Base-by-base conservation (phyloP, 2,888 invertebrate species). In the Cactoblastis cactorum region DNA sequence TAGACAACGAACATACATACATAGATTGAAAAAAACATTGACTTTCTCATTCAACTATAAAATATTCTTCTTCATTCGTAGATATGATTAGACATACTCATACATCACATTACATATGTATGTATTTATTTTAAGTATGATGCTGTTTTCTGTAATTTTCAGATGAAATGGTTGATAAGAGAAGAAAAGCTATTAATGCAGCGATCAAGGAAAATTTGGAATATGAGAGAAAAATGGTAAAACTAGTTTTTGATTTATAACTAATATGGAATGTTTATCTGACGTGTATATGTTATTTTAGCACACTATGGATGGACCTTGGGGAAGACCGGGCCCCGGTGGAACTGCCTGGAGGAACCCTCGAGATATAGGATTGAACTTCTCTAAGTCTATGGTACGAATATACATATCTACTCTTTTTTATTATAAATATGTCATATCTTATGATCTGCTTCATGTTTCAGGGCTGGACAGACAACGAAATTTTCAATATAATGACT, bases 281-380 rank as follows among this genome's bases (percentile, higher is more conserved):
- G 32, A 32, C 11, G n/a, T 43, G 39, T 62, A 51, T 28, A 3
- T 34, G 49, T 48, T 56, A 19, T 82, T 82, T 62, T 70, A 90
- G 86, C 78, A 86, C 59, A 72, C 76, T 1, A 74, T 84, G 72
- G 82, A 79, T 28, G 84, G 84, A 45, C 93, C 93, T 19, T 94
- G 94, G 93, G 93, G 94, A 52, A 92, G 87, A 65, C 92, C 91
- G 15, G 94, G 94, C 57, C 94, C 94, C 43, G 95, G 95, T 49
- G 95, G 95, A 56, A 87, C 90, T 49, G 91, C 92, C 59, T 95
- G 95, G 95, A 91, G 95, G 70, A 92, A 93, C 80, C 94, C 94
- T 54, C 91, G 92, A 67, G 87, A 92, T 71, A 90, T 94, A 67
- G 95, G 95, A 68, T 82, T 92, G 63, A 92, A 94, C 80, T 95